A percentile compares a stretch with the other conserved stretches of the same genome.
These are phyloP conservation scores for Panthera uncia DNA, from an alignment of 2,113 vertebrate genomes.

Conservation along the genomic window DNA sequence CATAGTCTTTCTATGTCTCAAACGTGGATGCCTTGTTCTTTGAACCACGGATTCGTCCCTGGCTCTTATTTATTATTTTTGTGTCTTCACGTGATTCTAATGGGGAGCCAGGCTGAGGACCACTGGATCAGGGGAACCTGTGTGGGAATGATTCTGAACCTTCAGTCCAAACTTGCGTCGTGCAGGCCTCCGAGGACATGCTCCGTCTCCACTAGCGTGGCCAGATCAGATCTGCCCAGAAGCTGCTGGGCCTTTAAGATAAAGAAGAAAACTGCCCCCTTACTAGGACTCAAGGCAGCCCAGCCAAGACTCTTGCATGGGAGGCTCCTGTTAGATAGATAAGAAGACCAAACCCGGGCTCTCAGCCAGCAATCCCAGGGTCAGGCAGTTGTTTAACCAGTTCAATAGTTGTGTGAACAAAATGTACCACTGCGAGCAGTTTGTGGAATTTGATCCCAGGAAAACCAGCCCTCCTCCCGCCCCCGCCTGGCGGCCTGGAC, in stretches of 20 bases:
- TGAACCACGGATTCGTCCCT: too few relatives aligned
- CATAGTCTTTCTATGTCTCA: too few relatives aligned
- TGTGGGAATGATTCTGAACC: background rate
- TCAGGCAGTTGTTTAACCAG: constrained; percentile 30
- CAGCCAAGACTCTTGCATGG: background rate
- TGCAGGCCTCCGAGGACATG: background rate
- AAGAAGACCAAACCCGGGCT: background rate
- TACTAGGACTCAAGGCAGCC: background rate
- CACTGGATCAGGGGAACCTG: background rate
- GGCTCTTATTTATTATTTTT: too few relatives aligned
- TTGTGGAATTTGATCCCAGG: constrained; percentile 51
- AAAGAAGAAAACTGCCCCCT: constrained; percentile 14
- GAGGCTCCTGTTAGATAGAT: background rate
- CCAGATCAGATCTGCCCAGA: background rate
- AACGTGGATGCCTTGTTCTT: too few relatives aligned
- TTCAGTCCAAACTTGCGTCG: background rate
- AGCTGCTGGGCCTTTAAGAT: constrained; percentile 1
- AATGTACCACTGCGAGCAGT: constrained; percentile 10
- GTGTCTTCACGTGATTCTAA: background rate
- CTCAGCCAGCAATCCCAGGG: background rate
- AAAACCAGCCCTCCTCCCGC: background rate
- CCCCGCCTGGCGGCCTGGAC: background rate
- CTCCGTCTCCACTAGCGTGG: background rate
- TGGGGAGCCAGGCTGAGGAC: background rate
- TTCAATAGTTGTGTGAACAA: constrained; percentile 49